A percentile compares a stretch with the other conserved stretches of the same genome.
Evolutionary conservation across 2,113 vertebrate species (phyloP).

Genomic region (Panthera tigris): DNA sequence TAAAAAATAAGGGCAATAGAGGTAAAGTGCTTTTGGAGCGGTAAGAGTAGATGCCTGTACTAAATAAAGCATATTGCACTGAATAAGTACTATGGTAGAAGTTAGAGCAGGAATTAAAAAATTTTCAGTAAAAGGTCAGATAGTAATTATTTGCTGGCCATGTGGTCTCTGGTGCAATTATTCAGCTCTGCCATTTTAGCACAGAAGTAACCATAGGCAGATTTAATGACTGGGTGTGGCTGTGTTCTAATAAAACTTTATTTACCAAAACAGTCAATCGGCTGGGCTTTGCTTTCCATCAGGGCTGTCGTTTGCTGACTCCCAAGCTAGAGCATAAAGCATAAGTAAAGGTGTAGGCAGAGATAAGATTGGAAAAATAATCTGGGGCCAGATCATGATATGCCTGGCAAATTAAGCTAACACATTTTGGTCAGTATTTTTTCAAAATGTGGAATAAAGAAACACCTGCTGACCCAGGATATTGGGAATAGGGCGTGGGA

Average conservation of each 20-base stretch:
- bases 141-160: neutral
- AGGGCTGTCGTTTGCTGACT: neutral
- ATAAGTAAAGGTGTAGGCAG: neutral
- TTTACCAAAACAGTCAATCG: neutral
- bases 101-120: neutral
- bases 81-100: slow-evolving; percentile 1
- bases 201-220: neutral
- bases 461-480: neutral
- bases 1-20: neutral
- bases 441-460: slow-evolving; percentile 2
- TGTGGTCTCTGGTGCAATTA: neutral
- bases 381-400: neutral
- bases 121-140: neutral
- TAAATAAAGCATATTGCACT: neutral
- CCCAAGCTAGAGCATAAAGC: neutral
- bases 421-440: slow-evolving; percentile 11
- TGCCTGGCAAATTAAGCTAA: neutral
- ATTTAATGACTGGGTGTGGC: neutral
- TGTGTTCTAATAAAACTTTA: slow-evolving; percentile 29
- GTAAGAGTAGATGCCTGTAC: neutral
- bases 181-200: neutral
- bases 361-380: neutral
- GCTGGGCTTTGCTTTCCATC: neutral
- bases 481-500: neutral
- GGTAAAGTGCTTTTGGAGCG: neutral